Base-by-base conservation (phyloP, 2,888 invertebrate species). In the Horisme vitalbata region DNA sequence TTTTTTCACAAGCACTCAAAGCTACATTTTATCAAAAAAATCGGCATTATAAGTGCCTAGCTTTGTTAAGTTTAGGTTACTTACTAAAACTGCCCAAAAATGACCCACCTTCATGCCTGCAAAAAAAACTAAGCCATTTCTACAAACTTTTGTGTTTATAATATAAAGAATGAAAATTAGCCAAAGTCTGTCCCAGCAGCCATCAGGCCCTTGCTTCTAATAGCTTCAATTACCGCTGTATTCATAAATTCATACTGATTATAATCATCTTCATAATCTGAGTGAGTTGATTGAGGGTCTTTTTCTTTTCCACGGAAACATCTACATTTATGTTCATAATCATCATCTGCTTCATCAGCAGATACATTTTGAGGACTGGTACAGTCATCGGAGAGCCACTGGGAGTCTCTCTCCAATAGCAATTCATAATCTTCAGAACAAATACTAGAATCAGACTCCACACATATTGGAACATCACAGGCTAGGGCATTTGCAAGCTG, bases 181-280 rank as follows among this genome's bases (percentile, higher is more conserved):
- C 84, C 85, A 70, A 86, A 87, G 46, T 84, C 86, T 35, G 76
- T 79, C 7, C 82, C 83, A 63, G 85, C 84, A 18, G 89, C 89
- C 12, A 91, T 92, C 24, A 94, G 80, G 15, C 94, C 94, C 77
- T 94, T 94, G 70, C 93, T 93, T 69, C 93, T 92, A 55, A 95
- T 94, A 20, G 94, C 94, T 63, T 92, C 93, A 28, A 93, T 90
- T n/a, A 94, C 93, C n/a, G 94, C 94, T 35, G 93, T 90, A 79
- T 93, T 93, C 56, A 94, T 77, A 65, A 94, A 93, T 65, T 94
- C 93, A 71, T 78, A 86, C 55, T 87, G 79, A 64, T 67, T 71
- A n/a, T 70, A 71, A 20, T 60, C 59, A 33, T 67, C 66, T 6
- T 68, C 67, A 39, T 70, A 64, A 27, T 65, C 59, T 33, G 60